Base-by-base conservation (phyloP, 2,797 vertebrate species). In the Eurystomus glaucurus region DNA sequence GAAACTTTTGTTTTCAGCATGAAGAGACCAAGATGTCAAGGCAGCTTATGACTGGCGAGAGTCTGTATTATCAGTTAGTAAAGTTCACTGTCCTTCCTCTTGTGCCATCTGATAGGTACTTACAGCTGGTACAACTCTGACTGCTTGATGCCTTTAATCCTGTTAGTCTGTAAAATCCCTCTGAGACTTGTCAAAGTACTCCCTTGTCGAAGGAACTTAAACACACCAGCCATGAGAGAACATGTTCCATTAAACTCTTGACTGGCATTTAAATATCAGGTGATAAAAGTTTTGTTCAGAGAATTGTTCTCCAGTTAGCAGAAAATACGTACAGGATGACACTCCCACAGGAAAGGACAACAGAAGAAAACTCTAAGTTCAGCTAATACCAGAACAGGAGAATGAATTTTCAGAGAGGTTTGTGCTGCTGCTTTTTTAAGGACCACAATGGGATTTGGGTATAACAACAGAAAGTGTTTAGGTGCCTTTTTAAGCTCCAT, bases 21-120 rank as follows among this genome's bases (percentile, higher is more conserved):
- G 19, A 76, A 72, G n/a, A 71, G 23, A 76, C 37, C 14, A 46
- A n/a, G 29, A 10, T 21, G 37, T 1, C 7, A 46, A 46, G 50
- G 77, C 75, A 94, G n/a, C 3, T 0, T 20, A 9, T 37, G 25
- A 51, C 50, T 78, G 65, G 28, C 15, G 31, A 43, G 58, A 37
- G n/a, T 37, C 70, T 57, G n/a, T 7, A 4, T 29, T 55, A 39
- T 2, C 65, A 84, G 17, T 33, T 23, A n/a, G 29, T 6, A 5
- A 55, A 50, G 31, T 13, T 54, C 35, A 51, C n/a, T 7, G n/a
- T 60, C n/a, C n/a, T 64, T 60, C 54, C 48, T 43, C 61, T 37
- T 14, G 25, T 5, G 1, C 2, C 41, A 25, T 48, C 69, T 11
- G 26, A 1, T 1, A 28, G 26, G 25, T 45, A 4, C 19, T 57